Conservation (phyloP, 2,113 vertebrate species). For the Chloropsis cyanopogon region DNA sequence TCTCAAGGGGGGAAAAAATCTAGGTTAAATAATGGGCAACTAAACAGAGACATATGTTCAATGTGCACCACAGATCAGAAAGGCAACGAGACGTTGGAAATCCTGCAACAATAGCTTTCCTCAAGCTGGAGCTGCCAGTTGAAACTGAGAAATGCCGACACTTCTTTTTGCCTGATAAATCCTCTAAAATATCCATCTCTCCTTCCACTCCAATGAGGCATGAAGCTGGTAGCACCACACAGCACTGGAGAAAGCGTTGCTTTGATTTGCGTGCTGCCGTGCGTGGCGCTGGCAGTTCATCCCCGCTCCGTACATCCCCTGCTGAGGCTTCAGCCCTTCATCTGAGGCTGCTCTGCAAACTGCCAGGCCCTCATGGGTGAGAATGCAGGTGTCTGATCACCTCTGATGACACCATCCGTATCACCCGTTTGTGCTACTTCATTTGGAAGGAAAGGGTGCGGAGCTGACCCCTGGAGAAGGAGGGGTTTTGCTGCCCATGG, state of each 20-base stretch:
- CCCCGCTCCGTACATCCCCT: fast-evolving
- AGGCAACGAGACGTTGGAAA: neutral
- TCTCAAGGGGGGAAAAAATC: neutral
- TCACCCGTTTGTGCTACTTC: fast-evolving
- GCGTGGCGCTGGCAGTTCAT: neutral
- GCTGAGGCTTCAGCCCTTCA: neutral
- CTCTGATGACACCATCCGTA: neutral
- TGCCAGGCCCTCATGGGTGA: neutral
- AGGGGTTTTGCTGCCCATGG: fast-evolving
- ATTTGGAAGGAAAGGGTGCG: neutral
- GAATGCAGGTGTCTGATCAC: neutral
- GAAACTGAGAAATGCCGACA: neutral
- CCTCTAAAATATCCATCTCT: neutral
- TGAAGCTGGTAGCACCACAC: neutral
- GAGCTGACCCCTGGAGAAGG: neutral
- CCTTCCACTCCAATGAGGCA: neutral
- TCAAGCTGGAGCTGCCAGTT: neutral
- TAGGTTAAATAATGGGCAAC: slow-evolving; percentile 49
- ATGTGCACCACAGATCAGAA: slow-evolving; percentile 13
- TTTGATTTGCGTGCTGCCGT: fast-evolving
- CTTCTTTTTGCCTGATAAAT: neutral
- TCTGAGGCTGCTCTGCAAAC: neutral
- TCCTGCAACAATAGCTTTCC: slow-evolving; percentile 25
- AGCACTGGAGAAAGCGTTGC: fast-evolving
- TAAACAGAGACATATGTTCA: slow-evolving; percentile 58